phyloP scores from a whole-genome alignment of 2,113 vertebrate genomes.

The Chlorodrepanis virens region DNA sequence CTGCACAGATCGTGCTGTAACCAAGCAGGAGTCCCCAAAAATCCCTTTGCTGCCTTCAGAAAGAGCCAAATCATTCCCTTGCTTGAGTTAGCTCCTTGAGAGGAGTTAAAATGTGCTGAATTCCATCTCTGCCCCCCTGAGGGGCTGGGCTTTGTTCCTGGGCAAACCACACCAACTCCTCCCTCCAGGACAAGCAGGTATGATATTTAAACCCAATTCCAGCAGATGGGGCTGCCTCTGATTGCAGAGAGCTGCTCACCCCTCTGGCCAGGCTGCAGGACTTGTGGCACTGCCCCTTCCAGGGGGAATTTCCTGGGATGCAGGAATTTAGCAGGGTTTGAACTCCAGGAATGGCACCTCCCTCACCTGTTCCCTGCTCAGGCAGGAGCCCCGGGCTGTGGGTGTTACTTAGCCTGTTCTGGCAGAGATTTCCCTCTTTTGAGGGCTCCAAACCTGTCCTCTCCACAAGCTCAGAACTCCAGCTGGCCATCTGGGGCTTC shows the following conservation, averaged over 20 bases:
- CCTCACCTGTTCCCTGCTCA: background rate
- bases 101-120: background rate
- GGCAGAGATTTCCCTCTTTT: background rate
- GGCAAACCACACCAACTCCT: background rate
- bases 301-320: background rate
- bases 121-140: background rate
- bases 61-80: background rate
- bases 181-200: background rate
- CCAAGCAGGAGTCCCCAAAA: background rate
- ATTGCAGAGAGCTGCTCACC: background rate
- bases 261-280: background rate
- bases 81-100: background rate
- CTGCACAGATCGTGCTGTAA: background rate
- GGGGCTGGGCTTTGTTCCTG: background rate
- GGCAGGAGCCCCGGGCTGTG: background rate
- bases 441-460: background rate
- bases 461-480: background rate
- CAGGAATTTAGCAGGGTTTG: background rate
- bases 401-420: background rate
- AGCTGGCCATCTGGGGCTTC: background rate
- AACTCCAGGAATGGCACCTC: background rate
- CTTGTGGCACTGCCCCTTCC: background rate
- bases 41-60: background rate
- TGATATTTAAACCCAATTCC: background rate
- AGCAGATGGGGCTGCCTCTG: background rate